Percentiles rank a stretch among this genome's conserved stretches.
Evolutionary conservation across 2,888 invertebrate genomes (phyloP).

Genomic region (Plemyria rubiginata): DNA sequence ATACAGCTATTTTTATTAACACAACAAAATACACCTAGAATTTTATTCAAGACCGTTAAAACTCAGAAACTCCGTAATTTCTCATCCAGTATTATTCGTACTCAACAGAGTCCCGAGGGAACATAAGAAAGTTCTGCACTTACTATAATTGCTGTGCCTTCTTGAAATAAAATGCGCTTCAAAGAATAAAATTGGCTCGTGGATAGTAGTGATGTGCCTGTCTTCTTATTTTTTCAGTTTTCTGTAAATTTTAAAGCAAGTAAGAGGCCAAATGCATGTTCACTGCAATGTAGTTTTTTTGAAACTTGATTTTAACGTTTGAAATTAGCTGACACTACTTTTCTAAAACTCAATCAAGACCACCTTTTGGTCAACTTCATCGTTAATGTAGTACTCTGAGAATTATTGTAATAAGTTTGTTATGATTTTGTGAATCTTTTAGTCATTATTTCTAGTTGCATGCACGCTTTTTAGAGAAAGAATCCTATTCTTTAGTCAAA

Average conservation of each 20-base stretch:
- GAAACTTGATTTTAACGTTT: too few species aligned
- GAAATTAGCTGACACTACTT: too few species aligned
- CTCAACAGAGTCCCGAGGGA: constrained; percentile 51
- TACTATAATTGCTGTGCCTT: constrained; percentile 63
- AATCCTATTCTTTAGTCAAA: too few species aligned
- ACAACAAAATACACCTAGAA: constrained; percentile 23
- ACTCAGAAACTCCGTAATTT: constrained; percentile 45
- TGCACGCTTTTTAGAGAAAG: too few species aligned
- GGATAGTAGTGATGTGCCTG: constrained; percentile 45
- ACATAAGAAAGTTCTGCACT: constrained; percentile 62
- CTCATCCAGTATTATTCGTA: constrained; percentile 51
- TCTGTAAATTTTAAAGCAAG: background rate
- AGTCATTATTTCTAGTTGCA: too few species aligned
- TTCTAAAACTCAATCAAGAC: too few species aligned
- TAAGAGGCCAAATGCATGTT: background rate
- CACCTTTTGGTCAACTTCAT: too few species aligned
- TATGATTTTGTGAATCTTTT: too few species aligned
- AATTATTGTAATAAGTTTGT: too few species aligned
- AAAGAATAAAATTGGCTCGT: constrained; percentile 52
- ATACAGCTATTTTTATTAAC: constrained; percentile 4
- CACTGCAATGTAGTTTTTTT: too few species aligned
- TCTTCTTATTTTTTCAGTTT: background rate
- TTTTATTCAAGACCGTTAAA: constrained; percentile 35
- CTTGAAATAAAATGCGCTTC: constrained; percentile 50
- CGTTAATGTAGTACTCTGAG: too few species aligned